These are phyloP conservation scores for Psammodynastes pulverulentus DNA, from an alignment of 2,113 vertebrate species.

Conservation along the genomic window DNA sequence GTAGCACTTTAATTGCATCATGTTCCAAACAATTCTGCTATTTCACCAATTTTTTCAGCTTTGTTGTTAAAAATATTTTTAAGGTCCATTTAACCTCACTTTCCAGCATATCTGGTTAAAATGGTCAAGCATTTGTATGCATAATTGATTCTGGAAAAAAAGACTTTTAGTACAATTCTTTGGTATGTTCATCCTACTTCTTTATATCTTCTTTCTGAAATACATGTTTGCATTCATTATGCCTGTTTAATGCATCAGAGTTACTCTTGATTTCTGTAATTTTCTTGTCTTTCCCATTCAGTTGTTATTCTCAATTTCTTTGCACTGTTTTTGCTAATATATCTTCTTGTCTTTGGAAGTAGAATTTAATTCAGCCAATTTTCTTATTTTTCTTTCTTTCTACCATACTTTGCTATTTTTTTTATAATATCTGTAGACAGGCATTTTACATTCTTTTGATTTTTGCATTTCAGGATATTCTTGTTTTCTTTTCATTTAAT, in stretches of 20 bases:
- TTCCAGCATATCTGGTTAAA: not conserved
- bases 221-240: not conserved
- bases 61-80: not conserved
- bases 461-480: not conserved
- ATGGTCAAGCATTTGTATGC: not conserved
- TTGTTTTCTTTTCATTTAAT: not conserved
- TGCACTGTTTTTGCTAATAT: not conserved
- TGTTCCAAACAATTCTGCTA: not conserved
- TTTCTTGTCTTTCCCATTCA: not conserved
- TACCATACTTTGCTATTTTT: not conserved
- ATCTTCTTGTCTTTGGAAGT: not conserved
- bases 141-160: not conserved
- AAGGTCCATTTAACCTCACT: not conserved
- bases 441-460: not conserved
- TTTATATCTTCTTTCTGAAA: not conserved
- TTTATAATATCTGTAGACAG: not conserved
- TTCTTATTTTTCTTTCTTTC: not conserved
- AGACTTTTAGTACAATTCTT: not conserved
- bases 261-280: not conserved
- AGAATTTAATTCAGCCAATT: not conserved
- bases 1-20: not conserved
- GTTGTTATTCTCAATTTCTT: not conserved
- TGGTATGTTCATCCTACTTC: not conserved
- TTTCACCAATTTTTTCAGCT: not conserved
- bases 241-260: not conserved